Conservation (phyloP, 2,797 vertebrate species). For the Pipistrellus nathusii region DNA sequence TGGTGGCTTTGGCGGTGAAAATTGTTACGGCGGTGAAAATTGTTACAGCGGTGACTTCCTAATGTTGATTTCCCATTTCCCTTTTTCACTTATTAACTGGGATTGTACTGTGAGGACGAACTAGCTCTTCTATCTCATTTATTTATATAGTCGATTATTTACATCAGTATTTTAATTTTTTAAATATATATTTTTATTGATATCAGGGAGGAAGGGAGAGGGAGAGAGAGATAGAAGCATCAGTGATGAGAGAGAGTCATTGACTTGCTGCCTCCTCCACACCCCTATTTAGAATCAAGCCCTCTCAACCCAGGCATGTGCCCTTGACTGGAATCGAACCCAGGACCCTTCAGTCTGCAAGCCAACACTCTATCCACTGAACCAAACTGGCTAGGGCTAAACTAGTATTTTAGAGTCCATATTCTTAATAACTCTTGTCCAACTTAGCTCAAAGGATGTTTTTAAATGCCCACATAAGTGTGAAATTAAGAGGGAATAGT, state of each 20-base stretch:
- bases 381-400: too few species aligned
- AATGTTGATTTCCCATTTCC: slow-evolving; percentile 39
- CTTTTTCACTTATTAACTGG: neutral
- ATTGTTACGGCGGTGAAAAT: slow-evolving; percentile 64
- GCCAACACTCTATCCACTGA: too few species aligned
- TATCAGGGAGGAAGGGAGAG: too few species aligned
- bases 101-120: slow-evolving; percentile 31
- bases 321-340: too few species aligned
- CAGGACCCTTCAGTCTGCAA: too few species aligned
- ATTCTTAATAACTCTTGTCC: neutral
- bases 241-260: too few species aligned
- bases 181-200: too few species aligned
- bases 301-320: too few species aligned
- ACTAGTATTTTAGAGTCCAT: neutral
- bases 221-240: too few species aligned
- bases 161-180: neutral
- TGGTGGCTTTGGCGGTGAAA: neutral
- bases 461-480: neutral
- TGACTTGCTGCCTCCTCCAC: too few species aligned
- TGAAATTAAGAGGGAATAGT: neutral
- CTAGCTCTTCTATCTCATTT: slow-evolving; percentile 41
- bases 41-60: slow-evolving; percentile 8
- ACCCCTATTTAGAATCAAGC: too few species aligned
- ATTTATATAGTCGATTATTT: slow-evolving; percentile 63
- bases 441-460: slow-evolving; percentile 24